Evolutionary conservation across 1,140 invertebrate genomes (phyloP), one percentile per base, ranked within the genome.

Genomic region (Leucophenga varia): DNA sequence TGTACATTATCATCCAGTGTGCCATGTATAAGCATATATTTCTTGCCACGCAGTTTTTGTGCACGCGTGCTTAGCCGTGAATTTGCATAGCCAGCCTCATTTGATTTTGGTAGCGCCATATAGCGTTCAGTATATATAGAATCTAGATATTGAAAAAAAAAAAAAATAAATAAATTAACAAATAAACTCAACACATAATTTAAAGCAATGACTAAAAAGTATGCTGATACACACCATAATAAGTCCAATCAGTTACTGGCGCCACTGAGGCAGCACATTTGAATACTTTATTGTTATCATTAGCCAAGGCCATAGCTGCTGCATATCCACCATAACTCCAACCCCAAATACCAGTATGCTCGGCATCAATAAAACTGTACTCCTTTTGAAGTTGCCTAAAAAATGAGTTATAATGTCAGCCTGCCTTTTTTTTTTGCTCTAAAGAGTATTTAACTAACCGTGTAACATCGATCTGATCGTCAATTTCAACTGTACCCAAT

Each of bases 1-100:
- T 97, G 94, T 1, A 97, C 94, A 74, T 97, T 95, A 70, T 97
- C 95, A 79, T 95, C 87, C n/a, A 87, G 82, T 13, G 90, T 95
- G 32, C 93, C 93, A 68, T 96, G 95, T 36, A 97, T 85, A 7
- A 97, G 74, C 55, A 94, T 84, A 74, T 87, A 95, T 41, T 84
- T 81, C 59, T 93, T 91, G 36, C 85, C 85, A 47, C 85, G 82
- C 39, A 82, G 52, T 14, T 72, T 86, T 82, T 60, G 82, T 70
- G 63, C 87, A 80, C 75, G 85, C 76, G 68, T 82, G 16, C 87
- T 82, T 12, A 96, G 77, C 69, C 91, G 87, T 3, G 86, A 85
- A 19, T 81, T 79, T 57, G 85, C 80, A 73, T 97, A 97, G 17
- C 88, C 91, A 6, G 75, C 57, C 12, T 81, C 74, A 72, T 96